Evolutionary conservation across 2,113 vertebrate genomes (phyloP), one percentile per base, ranked within the genome.

Genomic region (Proterorhinus semilunaris): DNA sequence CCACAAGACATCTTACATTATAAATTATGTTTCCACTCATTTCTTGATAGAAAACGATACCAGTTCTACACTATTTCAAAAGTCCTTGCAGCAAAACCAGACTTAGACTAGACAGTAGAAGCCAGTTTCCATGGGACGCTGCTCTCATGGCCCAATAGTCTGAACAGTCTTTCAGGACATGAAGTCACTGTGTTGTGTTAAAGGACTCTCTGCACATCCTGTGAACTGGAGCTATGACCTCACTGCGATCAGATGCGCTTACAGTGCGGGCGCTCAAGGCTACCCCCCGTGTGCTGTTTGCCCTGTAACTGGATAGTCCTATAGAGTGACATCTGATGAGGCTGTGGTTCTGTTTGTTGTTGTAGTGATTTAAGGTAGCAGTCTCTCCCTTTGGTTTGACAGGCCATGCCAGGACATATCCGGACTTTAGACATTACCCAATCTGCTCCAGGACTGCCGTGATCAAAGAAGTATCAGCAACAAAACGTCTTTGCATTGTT

Each of bases 301-400:
- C 16, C 54, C 53, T 53, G 52, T 36, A 43, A 72, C 6, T 8
- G 4, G 45, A 71, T 54, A 4, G 0, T 61, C 12, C 62, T 12
- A 21, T 73, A 3, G 8, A 47, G 80, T 71, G 0, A 70, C 73
- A 62, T 59, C 8, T 53, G 17, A 55, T 59, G 74, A 62, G 9
- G 67, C 0, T 12, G 55, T 17, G 67, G 65, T 71, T 11, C 12
- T 74, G 77, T 81, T 83, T 81, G 82, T 79, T 84, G 43, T 75
- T 68, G 3, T 2, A 65, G 52, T 57, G 66, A 65, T 1, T 7
- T 78, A 78, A 78, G 80, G 80, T 74, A 72, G 68, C 55, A 3
- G 0, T 0, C 47, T 13, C 68, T 50, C 66, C 52, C 50, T 6
- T 47, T 62, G 42, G 0, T 79, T 46, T 79, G 75, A 78, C 72